Evolutionary conservation across 2,888 invertebrate species (phyloP).

Genomic region (Portevinia maculata): DNA sequence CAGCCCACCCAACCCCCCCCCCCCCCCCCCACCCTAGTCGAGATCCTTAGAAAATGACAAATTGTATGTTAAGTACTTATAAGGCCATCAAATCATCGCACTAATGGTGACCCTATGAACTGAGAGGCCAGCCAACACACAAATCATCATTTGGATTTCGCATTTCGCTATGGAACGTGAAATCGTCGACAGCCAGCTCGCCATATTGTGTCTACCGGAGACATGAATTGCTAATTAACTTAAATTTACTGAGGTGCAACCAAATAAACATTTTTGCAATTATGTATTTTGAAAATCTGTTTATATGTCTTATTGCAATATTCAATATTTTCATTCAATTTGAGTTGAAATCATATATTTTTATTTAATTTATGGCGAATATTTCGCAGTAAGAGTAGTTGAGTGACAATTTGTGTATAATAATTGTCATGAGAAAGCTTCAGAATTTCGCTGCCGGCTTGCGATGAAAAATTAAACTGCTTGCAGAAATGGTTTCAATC

Average conservation of each 20-base stretch:
- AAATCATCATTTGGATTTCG: constrained; percentile 26
- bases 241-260: constrained; percentile 5
- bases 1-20: too few species aligned
- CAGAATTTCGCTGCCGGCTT: too few species aligned
- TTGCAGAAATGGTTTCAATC: too few species aligned
- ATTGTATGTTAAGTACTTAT: not conserved
- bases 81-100: not conserved
- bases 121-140: constrained; percentile 15
- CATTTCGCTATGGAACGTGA: not conserved
- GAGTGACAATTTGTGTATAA: too few species aligned
- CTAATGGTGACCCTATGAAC: constrained; percentile 6
- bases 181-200: not conserved
- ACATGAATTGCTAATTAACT: constrained; percentile 24
- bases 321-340: not conserved
- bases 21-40: too few species aligned
- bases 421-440: too few species aligned
- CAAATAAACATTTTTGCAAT: constrained; percentile 14
- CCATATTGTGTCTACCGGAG: not conserved
- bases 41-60: too few species aligned
- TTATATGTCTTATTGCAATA: constrained; percentile 2
- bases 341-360: too few species aligned
- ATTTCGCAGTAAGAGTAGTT: too few species aligned
- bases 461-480: too few species aligned
- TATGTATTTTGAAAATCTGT: not conserved
- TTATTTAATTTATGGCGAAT: too few species aligned